Conservation (phyloP, 2,113 vertebrate species). For the Salvelinus alpinus region DNA sequence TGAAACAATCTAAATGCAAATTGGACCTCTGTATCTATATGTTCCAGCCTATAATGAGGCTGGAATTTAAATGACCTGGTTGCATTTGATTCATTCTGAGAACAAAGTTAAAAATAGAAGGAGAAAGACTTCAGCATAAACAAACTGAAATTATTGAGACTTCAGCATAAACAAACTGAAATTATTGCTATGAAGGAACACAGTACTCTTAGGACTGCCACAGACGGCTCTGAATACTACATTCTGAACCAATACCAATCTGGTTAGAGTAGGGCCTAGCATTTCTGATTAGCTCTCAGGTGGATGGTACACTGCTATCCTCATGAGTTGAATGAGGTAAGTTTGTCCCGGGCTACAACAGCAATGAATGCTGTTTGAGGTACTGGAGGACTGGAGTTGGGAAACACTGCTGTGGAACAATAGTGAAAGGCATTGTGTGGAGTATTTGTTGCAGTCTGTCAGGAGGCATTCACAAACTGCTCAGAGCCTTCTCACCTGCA, state of each 20-base stretch:
- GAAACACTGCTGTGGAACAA: too few relatives aligned
- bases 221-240: background rate
- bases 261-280: too few relatives aligned
- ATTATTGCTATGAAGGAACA: constrained; percentile 45
- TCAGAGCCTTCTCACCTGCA: background rate
- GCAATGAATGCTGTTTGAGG: too few relatives aligned
- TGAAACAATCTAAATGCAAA: constrained; percentile 84
- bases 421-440: background rate
- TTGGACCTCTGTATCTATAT: constrained; percentile 77
- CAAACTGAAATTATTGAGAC: constrained; percentile 44
- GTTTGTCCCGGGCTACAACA: too few relatives aligned
- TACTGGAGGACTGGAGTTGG: too few relatives aligned
- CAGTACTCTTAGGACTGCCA: background rate
- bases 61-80: constrained; percentile 77
- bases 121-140: constrained; percentile 59
- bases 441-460: background rate
- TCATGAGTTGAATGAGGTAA: too few relatives aligned
- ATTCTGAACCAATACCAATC: too few relatives aligned
- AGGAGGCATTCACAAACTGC: background rate
- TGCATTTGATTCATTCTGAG: constrained; percentile 66
- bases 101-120: constrained; percentile 70
- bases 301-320: too few relatives aligned
- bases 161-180: constrained; percentile 64
- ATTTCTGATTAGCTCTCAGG: too few relatives aligned
- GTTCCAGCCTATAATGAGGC: constrained; percentile 75